Base-by-base conservation (phyloP, 1,140 invertebrate species). In the Bombus cullumanus region DNA sequence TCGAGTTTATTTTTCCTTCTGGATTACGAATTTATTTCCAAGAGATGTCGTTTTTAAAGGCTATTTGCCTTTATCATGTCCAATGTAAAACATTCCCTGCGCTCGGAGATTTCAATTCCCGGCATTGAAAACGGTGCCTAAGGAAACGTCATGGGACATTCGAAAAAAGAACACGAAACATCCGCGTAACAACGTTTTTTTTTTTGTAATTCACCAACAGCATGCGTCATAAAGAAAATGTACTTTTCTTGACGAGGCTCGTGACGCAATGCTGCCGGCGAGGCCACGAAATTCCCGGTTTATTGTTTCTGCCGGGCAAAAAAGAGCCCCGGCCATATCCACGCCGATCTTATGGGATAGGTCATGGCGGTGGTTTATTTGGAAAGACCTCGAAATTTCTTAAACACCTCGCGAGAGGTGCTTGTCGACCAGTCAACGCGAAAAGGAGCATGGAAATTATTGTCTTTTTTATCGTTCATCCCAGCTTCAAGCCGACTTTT, bases 321-420 rank as follows among this genome's bases (percentile, higher is more conserved):
- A 85, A 90, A 83, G 66, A 87, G 59, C 39, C 39, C 74, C 66
- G 79, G 73, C 81, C 86, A 77, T 87, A 88, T 80, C 66, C 57
- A 64, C 75, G 83, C 77, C 85, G 73, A 82, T 88, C 74, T 72
- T 76, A 81, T 92, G 69, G 86, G 89, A 90, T 93, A 93, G 92
- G 92, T 93, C 92, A 93, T 86, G 90, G 83, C 64, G 88, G 59
- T 34, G 53, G 92, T 93, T 93, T 93, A 88, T 92, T 91, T 93
- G 92, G 80, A 85, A 88, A 88, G 85, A 86, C 89, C 86, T 82
- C 84, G 77, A 92, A 90, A 92, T 91, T 91, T 91, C 87, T 85
- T 83, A 89, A 92, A 91, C 91, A 89, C 68, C 80, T 78, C 72
- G 76, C 53, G 69, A 82, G 34, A 74, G 79, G 31, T 41, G 25